Evolutionary conservation across 2,797 vertebrate genomes (phyloP).

Genomic region (Furcifer pardalis): DNA sequence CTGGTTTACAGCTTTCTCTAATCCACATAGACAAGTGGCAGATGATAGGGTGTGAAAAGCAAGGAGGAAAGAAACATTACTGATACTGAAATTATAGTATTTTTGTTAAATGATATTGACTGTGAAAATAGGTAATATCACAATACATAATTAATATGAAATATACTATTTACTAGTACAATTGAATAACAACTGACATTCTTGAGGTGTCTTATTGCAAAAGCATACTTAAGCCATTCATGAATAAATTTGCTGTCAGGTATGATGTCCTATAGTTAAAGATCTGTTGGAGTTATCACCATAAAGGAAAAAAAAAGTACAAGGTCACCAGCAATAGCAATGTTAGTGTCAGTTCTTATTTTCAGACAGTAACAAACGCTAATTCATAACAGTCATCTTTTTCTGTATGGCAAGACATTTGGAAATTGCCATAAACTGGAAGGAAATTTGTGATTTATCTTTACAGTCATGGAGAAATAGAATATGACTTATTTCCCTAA

Average conservation of each 20-base stretch:
- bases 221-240: background rate
- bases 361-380: too few species aligned
- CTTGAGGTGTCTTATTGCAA: slow-evolving; percentile 9
- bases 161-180: slow-evolving; percentile 26
- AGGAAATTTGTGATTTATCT: too few species aligned
- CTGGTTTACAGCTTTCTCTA: background rate
- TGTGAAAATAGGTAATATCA: slow-evolving; percentile 25
- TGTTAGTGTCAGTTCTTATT: too few species aligned
- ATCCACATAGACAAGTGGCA: background rate
- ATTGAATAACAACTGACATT: slow-evolving; percentile 2
- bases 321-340: too few species aligned
- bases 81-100: too few species aligned
- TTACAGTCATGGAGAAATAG: too few species aligned
- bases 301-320: too few species aligned
- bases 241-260: slow-evolving; percentile 20
- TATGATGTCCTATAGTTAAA: background rate
- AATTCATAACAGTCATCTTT: too few species aligned
- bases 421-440: too few species aligned
- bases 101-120: too few species aligned
- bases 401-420: too few species aligned
- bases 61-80: background rate
- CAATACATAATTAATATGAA: slow-evolving; percentile 30
- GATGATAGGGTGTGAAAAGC: background rate
- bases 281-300: background rate
- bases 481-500: too few species aligned